Base-by-base conservation (phyloP, 2,113 vertebrate genomes). In the Silurus asotus region DNA sequence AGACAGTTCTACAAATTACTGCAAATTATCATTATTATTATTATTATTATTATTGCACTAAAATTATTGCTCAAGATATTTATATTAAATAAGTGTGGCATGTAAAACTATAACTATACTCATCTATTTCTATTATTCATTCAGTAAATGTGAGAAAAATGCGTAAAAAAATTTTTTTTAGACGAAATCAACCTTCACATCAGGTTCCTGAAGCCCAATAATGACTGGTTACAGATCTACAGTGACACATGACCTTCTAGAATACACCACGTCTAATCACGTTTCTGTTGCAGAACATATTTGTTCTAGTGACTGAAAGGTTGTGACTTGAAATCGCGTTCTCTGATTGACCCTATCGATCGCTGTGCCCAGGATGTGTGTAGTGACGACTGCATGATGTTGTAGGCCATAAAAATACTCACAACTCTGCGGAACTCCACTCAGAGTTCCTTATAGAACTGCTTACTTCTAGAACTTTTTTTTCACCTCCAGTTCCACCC, bases 401-500 rank as follows among this genome's bases (percentile, higher is more conserved):
- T 15, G 25, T 67, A 37, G 65, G 6, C 28, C 28, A 67, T 8
- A 56, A 56, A 56, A 56, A 56, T 56, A 56, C 55, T 56, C 55
- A 56, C 13, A 56, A 56, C 8, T 56, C 55, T 56, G 8, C 8
- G 55, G 37, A 37, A 37, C 37, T 37, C 55, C 55, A 9, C 55
- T 9, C 55, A 56, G 55, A 56, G 55, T 28, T 80, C 11, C 56
- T 6, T 80, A 80, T 48, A 78, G 77, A 80, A 61, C 56, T 85
- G 25, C 2, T 55, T 65, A 64, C n/a, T 64, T 84, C 49, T 84
- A 28, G 55, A 25, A 84, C 17, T 59, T 70, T 70, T 23, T 15
- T 51, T 5, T 76, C 37, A 25, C 65, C 67, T 84, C 20, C 53
- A 62, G 10, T 59, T 79, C 74, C 65, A 74, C 84, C 84, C 82